Evolutionary conservation across 53 echinoderm and acorn worm species (phyloP), one percentile per base, ranked within the genome.

Genomic region (Pentamera pediparva): DNA sequence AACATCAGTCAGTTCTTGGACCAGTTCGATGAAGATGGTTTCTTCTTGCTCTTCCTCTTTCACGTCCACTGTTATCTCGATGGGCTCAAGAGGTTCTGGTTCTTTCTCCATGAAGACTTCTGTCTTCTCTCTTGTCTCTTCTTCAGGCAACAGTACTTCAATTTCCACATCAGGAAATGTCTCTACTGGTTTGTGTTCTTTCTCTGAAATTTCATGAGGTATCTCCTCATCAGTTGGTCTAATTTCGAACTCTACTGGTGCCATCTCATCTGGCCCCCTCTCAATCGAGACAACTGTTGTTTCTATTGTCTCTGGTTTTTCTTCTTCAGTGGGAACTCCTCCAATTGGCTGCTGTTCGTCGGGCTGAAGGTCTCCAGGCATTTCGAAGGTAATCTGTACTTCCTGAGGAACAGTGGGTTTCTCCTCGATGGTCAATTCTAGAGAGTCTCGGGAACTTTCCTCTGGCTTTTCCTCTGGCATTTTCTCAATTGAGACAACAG

Each of bases 11-110:
- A 86, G 60, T 37, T 86, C 73, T 7, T 60, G 59, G 8, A 77
- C 61, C 15, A 85, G 43, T 39, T 79, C 79, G 32, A 85, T 73
- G 35, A 79, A 76, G 52, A 58, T 73, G 26, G 47, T 73, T n/a
- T 37, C 75, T 37, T 57, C 59, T 47, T 61, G 43, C 40, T 62
- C 25, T n/a, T 79, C 54, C 56, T 85, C 79, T 26, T 73, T 32
- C 19, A 79, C 71, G 29, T 85, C 85, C 0, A 85, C 30, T 8
- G 78, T 32, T n/a, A 85, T 37, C 47, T 85, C 85, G 35, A 85
- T 30, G 17, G 70, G 79, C 35, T 85, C 78, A 13, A 64, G 32
- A 26, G 57, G 62, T 26, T 75, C 76, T 62, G 74, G 74, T 64
- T 73, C 64, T 54, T 39, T 73, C 31, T 62, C 74, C 33, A 79